Percentiles rank a stretch among this genome's conserved stretches.
These are phyloP conservation scores for Prinia subflava DNA, from an alignment of 2,113 vertebrate genomes.

Conservation along the genomic window DNA sequence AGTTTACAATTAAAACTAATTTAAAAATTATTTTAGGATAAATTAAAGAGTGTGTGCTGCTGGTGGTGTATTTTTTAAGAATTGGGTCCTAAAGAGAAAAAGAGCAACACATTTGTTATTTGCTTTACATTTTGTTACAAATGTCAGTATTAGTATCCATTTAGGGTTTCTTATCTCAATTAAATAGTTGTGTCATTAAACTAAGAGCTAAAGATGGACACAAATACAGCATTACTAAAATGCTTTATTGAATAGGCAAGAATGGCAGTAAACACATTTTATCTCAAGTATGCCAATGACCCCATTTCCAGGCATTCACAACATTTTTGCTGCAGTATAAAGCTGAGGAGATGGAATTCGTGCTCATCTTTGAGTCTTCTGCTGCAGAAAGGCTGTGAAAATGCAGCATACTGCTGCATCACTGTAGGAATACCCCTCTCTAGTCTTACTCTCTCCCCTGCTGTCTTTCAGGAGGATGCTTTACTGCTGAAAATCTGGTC, in stretches of 20 bases:
- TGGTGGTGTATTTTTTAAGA: neutral
- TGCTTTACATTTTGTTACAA: neutral
- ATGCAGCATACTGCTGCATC: neutral
- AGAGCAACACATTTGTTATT: neutral
- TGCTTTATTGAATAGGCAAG: neutral
- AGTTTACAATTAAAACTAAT: slow-evolving; percentile 11
- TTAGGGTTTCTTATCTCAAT: neutral
- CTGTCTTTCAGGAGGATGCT: neutral
- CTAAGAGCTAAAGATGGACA: neutral
- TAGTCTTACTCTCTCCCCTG: neutral
- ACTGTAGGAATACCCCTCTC: neutral
- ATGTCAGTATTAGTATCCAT: slow-evolving; percentile 63
- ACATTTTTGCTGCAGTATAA: neutral
- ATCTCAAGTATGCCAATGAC: neutral
- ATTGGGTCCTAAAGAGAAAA: neutral
- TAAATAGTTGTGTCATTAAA: neutral
- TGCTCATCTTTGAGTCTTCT: neutral
- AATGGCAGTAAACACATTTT: neutral
- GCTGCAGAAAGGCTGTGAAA: neutral
- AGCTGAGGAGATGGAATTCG: neutral
- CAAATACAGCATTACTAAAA: neutral
- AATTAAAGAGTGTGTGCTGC: neutral
- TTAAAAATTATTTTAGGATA: neutral
- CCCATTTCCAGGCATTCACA: neutral
- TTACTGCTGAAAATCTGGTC: neutral